These are phyloP conservation scores for Microtus ochrogaster DNA, from an alignment of 2,113 vertebrate genomes.

Conservation along the genomic window DNA sequence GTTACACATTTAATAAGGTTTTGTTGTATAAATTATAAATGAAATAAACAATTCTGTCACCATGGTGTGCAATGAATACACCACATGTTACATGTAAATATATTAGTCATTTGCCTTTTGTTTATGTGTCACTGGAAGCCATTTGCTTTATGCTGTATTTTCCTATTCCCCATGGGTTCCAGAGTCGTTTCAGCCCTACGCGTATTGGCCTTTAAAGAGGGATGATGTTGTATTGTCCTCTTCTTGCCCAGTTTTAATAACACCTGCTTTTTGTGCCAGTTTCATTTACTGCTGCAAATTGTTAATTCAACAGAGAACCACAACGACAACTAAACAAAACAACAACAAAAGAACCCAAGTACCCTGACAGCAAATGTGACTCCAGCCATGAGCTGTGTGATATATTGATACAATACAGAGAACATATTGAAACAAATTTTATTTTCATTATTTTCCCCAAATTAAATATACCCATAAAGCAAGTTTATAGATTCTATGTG, in stretches of 20 bases:
- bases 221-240: conserved; percentile 81
- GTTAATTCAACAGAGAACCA: conserved; percentile 84
- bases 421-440: conserved; percentile 86
- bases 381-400: conserved; percentile 82
- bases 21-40: conserved; percentile 90
- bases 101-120: conserved; percentile 90
- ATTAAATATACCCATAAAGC: conserved; percentile 83
- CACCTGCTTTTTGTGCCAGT: conserved; percentile 83
- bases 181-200: conserved; percentile 82
- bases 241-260: conserved; percentile 87
- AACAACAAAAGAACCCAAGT: neutral
- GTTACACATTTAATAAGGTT: conserved; percentile 91
- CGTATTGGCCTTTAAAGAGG: conserved; percentile 82
- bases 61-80: conserved; percentile 87
- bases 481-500: conserved; percentile 78
- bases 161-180: conserved; percentile 84
- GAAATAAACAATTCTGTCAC: conserved; percentile 90
- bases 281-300: conserved; percentile 85
- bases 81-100: conserved; percentile 91
- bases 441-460: conserved; percentile 83
- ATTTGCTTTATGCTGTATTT: conserved; percentile 85
- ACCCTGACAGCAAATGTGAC: conserved; percentile 65
- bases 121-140: conserved; percentile 88
- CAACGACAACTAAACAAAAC: conserved; percentile 43
- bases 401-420: conserved; percentile 84